Conservation (phyloP, 2,888 invertebrate genomes). For the Cordilura impudica region DNA sequence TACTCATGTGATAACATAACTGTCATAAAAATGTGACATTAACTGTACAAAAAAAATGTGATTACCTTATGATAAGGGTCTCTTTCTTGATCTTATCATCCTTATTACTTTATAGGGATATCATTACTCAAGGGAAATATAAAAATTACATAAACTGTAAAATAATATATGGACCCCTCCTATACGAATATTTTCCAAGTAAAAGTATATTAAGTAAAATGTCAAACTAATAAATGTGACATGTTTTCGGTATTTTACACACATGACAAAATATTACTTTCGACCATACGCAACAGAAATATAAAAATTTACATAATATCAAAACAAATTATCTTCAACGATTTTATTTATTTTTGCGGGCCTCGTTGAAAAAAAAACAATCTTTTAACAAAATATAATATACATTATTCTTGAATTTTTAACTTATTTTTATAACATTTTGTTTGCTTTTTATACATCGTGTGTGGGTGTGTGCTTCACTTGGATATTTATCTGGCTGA, state of each 20-base stretch:
- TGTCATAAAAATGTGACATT: conserved; percentile 62
- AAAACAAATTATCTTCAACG: conserved; percentile 24
- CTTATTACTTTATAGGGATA: not conserved
- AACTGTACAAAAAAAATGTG: conserved; percentile 63
- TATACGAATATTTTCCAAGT: not conserved
- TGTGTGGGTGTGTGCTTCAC: conserved; percentile 24
- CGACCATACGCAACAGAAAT: not conserved
- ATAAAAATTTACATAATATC: conserved; percentile 46
- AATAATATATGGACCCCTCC: not conserved
- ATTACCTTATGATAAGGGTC: conserved; percentile 68
- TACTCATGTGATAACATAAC: conserved; percentile 16
- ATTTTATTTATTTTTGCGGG: not conserved
- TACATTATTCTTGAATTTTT: conserved; percentile 10
- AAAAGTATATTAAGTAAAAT: conserved; percentile 17
- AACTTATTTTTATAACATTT: conserved; percentile 19
- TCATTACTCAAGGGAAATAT: not conserved
- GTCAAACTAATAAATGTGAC: conserved; percentile 31
- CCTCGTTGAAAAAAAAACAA: not conserved
- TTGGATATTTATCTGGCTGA: conserved; percentile 37
- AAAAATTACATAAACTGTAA: not conserved
- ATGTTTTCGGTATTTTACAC: not conserved
- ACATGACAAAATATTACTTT: not conserved
- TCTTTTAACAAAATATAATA: conserved; percentile 2
- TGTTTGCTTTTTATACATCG: conserved; percentile 17
- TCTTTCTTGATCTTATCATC: not conserved